Base-by-base conservation (phyloP, 2,113 vertebrate species). In the Potamarius usumacintae region DNA sequence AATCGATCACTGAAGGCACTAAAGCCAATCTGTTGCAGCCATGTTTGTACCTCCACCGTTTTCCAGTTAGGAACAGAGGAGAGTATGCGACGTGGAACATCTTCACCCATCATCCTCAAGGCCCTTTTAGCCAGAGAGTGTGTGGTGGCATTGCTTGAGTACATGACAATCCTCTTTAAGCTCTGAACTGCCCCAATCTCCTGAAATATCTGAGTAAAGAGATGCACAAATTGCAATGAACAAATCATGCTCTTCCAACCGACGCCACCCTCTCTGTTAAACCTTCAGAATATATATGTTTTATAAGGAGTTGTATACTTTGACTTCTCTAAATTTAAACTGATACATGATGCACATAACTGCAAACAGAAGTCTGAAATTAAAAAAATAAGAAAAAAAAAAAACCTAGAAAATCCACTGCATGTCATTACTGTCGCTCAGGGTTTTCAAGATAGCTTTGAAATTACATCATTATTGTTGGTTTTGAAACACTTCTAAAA, bases 1-100 rank as follows among this genome's bases (percentile, higher is more conserved):
- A 99, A 99, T 74, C 91, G 95, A 71, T 97, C 93, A 87, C 95
- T 96, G 87, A 94, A 98, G 53, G 95, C 91, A 84, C 93, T 96
- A 91, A 99, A 99, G 91, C 97, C 97, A 0, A 99, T 95, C 93
- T 99, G 98, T 93, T 99, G 97, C 88, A 99, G 95, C 98, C 98
- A 99, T 0, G 92, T 97, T 93, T 97, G 97, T 87, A 99, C 98
- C 89, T 99, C 98, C 0, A 94, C 94, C 57, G 95, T 94, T 90
- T 99, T 99, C 98, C 98, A 99, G 95, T 97, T 98, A 90, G 97
- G 96, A 84, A 99, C 97, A 0, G 95, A 95, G 85, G 97, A 96
- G 86, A 96, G 90, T 90, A 99, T 97, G 65, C 95, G 96, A 60
- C 94, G 94, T 0, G 98, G 98, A 57, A 99, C 96, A 77, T 97